Conservation (phyloP, 2,888 invertebrate species). For the Caenorhabditis sinica region DNA sequence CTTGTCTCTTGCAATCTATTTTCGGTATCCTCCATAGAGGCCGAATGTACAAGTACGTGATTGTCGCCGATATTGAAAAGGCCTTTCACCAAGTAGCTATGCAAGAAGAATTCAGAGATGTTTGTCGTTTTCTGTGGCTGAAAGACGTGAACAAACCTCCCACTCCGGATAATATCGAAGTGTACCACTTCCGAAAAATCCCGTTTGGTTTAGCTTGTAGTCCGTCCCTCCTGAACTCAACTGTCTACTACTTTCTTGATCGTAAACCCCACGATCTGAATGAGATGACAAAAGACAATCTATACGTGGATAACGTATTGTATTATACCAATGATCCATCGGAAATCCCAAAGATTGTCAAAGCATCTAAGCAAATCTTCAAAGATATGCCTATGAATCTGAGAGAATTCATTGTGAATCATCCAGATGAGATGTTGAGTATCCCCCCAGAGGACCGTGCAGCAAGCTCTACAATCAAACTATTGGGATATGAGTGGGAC, state of each 20-base stretch:
- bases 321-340: not conserved
- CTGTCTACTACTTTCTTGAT: conserved; percentile 27
- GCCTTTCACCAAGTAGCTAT: conserved; percentile 16
- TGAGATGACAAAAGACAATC: not conserved
- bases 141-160: conserved; percentile 27
- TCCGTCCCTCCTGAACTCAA: conserved; percentile 32
- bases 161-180: conserved; percentile 6
- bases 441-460: not conserved
- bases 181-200: conserved; percentile 20
- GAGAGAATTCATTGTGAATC: not conserved
- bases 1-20: not conserved
- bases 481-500: conserved; percentile 2
- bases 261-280: not conserved
- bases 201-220: conserved; percentile 27
- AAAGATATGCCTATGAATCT: conserved; percentile 4
- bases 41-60: not conserved
- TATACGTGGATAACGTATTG: conserved; percentile 49
- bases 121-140: conserved; percentile 30
- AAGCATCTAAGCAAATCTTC: not conserved
- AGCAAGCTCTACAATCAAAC: not conserved
- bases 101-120: conserved; percentile 13
- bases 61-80: not conserved
- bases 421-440: not conserved
- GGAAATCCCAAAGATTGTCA: not conserved
- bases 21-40: not conserved